Base-by-base conservation (phyloP, 2,797 vertebrate species). In the Melanotaenia parkinsoni region DNA sequence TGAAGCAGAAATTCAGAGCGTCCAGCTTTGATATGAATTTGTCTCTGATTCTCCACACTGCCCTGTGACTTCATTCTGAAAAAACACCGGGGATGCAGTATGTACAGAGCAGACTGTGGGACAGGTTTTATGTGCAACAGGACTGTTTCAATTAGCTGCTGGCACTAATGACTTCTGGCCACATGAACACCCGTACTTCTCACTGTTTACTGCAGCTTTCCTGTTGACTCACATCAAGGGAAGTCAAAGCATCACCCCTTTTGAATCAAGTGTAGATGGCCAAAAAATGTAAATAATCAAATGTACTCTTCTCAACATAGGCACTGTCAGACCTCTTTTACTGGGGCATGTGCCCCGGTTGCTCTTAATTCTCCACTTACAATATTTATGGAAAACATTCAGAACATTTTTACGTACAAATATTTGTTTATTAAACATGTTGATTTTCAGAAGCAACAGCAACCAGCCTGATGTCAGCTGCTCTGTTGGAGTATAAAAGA, bases 11-110 rank as follows among this genome's bases (percentile, higher is more conserved):
- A 77, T 60, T 74, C 76, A 20, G 30, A 73, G 59, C 64, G 30
- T 86, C 74, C 76, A 78, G 81, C 88, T 91, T 90, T 91, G 82
- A 91, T 87, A 87, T 86, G 76, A 91, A 83, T 82, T 86, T 86
- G 86, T 88, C 74, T 74, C 80, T 64, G 77, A 85, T 86, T 88
- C 82, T 86, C 76, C 83, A 73, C 86, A 51, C 79, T 59, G 76
- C 47, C 57, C 60, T 12, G 32, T 40, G 61, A 33, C 38, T 16
- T 11, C 12, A 4, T 58, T 67, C 54, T 26, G 7, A 45, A 30
- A 28, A 68, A 58, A 45, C 65, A 59, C 18, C 20, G 16, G 24
- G 12, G 62, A 32, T 3, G 20, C 40, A 45, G 37, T 30, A 30
- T 20, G 59, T 12, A 47, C 35, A 13, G 61, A 69, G 24, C 2